phyloP scores from a whole-genome alignment of 1,140 invertebrate species.

The Drosophila willistoni region DNA sequence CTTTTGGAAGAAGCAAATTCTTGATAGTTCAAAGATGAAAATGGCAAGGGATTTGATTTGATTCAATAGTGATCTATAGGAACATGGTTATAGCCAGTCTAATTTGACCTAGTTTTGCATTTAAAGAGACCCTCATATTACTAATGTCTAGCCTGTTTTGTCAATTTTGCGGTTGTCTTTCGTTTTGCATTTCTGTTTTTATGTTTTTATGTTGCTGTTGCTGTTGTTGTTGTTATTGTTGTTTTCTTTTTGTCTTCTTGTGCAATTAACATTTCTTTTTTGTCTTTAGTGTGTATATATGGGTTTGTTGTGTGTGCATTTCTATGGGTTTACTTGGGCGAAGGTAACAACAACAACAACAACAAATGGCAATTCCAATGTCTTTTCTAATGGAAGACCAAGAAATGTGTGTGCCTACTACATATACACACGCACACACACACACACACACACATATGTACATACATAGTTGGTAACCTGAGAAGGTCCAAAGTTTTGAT shows the following conservation, averaged over 20 bases:
- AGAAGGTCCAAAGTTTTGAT: conserved; percentile 62
- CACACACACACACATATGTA: too few species aligned
- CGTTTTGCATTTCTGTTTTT: neutral
- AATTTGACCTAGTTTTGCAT: conserved; percentile 16
- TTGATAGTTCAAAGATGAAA: too few species aligned
- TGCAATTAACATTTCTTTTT: conserved; percentile 63
- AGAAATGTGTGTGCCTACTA: conserved; percentile 57
- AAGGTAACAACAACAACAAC: conserved; percentile 31
- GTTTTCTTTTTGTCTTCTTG: conserved; percentile 34
- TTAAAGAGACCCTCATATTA: neutral
- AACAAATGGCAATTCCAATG: conserved; percentile 55
- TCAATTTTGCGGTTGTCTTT: conserved; percentile 20
- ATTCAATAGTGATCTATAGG: too few species aligned
- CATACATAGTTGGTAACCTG: conserved; percentile 35
- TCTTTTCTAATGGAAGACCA: conserved; percentile 79
- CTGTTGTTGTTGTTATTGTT: too few species aligned
- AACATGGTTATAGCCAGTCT: neutral
- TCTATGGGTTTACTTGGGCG: conserved; percentile 64
- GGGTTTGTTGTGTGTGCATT: conserved; percentile 48
- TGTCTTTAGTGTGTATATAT: conserved; percentile 31
- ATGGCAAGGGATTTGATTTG: too few species aligned
- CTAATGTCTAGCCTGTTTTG: conserved; percentile 4
- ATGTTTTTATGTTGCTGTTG: neutral
- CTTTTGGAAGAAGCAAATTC: too few species aligned
- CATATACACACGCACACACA: too few species aligned